phyloP scores from a whole-genome alignment of 2,888 invertebrate genomes.

The Apodemia mormo region DNA sequence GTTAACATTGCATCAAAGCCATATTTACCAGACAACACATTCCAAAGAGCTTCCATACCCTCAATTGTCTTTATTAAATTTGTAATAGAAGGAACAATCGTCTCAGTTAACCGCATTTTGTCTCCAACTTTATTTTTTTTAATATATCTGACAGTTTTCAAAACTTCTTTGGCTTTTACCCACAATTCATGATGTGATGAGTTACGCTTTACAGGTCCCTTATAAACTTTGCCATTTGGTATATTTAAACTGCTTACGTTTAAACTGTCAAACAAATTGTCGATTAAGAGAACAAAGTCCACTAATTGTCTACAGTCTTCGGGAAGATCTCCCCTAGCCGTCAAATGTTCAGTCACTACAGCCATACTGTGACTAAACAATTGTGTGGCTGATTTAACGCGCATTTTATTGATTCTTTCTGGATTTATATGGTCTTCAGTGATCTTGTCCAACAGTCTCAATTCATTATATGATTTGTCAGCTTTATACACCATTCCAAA shows the following conservation, averaged over 20 bases:
- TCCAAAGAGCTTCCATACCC: constrained; percentile 28
- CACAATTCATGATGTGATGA: constrained; percentile 28
- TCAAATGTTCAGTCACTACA: constrained; percentile 32
- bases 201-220: constrained; percentile 28
- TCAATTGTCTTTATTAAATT: constrained; percentile 32
- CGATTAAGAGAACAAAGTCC: constrained; percentile 25
- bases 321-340: constrained; percentile 30
- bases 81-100: constrained; percentile 24
- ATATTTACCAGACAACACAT: constrained; percentile 26
- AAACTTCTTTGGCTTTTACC: constrained; percentile 21
- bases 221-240: constrained; percentile 36
- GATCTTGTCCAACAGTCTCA: constrained; percentile 21
- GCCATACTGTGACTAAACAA: constrained; percentile 31
- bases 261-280: constrained; percentile 31
- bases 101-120: constrained; percentile 21
- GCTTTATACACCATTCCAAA: constrained; percentile 20
- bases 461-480: constrained; percentile 25
- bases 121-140: constrained; percentile 19
- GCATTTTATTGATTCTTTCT: constrained; percentile 30
- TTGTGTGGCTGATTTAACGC: constrained; percentile 28
- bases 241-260: constrained; percentile 20
- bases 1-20: constrained; percentile 29
- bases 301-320: constrained; percentile 32
- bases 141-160: constrained; percentile 28
- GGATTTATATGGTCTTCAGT: constrained; percentile 26